phyloP scores from a whole-genome alignment of 2,888 invertebrate genomes.

The Boloria selene region DNA sequence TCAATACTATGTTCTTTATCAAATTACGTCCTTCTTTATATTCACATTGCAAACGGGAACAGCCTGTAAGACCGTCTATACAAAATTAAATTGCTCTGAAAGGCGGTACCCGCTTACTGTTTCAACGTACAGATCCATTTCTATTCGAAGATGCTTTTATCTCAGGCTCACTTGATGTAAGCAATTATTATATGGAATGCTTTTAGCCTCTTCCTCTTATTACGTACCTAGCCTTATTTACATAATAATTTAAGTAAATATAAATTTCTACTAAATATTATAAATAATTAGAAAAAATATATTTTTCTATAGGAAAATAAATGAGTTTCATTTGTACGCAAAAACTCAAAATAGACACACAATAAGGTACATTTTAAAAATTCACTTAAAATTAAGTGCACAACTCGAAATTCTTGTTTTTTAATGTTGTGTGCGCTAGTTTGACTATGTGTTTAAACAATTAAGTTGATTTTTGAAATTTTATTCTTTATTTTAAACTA shows the following conservation, averaged over 20 bases:
- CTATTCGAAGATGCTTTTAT: slow-evolving; percentile 38
- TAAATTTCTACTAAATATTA: neutral
- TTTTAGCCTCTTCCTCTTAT: slow-evolving; percentile 21
- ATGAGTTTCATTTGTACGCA: neutral
- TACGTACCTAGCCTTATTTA: slow-evolving; percentile 6
- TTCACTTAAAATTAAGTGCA: no score
- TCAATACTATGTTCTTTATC: slow-evolving; percentile 20
- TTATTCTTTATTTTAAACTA: no score
- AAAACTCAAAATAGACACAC: no score
- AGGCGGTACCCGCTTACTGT: slow-evolving; percentile 27
- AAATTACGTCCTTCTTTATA: slow-evolving; percentile 23
- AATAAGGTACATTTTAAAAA: no score
- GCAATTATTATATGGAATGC: slow-evolving; percentile 34
- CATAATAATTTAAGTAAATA: neutral
- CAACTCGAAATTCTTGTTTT: no score
- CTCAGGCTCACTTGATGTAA: slow-evolving; percentile 37
- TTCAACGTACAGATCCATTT: slow-evolving; percentile 36
- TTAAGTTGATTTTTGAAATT: no score
- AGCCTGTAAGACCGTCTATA: slow-evolving; percentile 26
- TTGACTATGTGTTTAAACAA: no score
- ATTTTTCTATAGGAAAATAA: neutral
- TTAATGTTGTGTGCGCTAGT: no score
- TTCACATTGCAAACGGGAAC: slow-evolving; percentile 24
- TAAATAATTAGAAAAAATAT: no score
- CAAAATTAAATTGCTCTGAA: slow-evolving; percentile 37